These are phyloP conservation scores for Subanguina moxae DNA, from an alignment of 1,140 invertebrate genomes.

Conservation along the genomic window DNA sequence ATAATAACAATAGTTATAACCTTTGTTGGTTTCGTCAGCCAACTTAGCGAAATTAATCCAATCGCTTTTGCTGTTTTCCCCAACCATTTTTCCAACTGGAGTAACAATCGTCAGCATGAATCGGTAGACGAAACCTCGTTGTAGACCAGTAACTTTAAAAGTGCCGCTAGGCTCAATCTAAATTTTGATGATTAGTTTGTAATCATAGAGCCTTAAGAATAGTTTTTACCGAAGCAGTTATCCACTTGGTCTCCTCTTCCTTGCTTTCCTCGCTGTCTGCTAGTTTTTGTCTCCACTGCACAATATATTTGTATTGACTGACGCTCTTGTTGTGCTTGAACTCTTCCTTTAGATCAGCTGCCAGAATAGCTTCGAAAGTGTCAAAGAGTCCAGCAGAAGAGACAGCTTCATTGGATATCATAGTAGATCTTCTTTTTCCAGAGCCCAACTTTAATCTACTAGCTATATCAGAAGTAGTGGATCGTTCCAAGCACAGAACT, in stretches of 20 bases:
- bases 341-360: constrained; percentile 21
- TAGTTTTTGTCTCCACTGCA: constrained; percentile 37
- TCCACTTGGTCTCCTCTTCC: constrained; percentile 40
- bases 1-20: too few species aligned
- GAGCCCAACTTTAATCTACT: too few species aligned
- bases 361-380: constrained; percentile 17
- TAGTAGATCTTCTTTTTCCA: too few species aligned
- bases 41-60: constrained; percentile 33
- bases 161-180: constrained; percentile 31
- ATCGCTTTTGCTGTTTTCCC: constrained; percentile 18
- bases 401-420: too few species aligned
- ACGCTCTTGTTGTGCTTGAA: constrained; percentile 10
- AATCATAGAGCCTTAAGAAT: background rate
- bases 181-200: background rate
- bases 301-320: constrained; percentile 18
- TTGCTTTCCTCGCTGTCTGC: constrained; percentile 8
- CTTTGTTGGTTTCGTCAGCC: background rate
- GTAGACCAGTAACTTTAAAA: constrained; percentile 36
- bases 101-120: constrained; percentile 28
- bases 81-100: constrained; percentile 23
- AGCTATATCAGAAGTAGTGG: too few species aligned
- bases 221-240: constrained; percentile 36
- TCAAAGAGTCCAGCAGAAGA: constrained; percentile 8
- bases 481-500: constrained; percentile 9
- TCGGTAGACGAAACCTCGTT: constrained; percentile 37